Evolutionary conservation across 2,888 invertebrate genomes (phyloP).

Genomic region (Hoplodrina blanda): DNA sequence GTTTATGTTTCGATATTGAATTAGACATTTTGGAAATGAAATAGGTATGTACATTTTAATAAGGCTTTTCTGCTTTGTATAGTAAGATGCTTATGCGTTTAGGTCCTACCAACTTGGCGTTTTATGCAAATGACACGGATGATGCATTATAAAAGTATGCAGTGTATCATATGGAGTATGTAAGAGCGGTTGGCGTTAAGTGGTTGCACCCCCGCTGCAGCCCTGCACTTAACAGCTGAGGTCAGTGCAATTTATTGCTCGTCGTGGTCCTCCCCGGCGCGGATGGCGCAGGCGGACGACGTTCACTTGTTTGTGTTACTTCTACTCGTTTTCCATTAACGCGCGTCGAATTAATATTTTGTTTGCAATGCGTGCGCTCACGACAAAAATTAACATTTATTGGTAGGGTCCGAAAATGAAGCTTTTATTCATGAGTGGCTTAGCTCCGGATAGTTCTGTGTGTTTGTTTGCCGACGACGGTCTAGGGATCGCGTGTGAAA

Average conservation of each 20-base stretch:
- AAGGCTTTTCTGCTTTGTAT: not conserved
- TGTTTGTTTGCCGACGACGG: slow-evolving; percentile 87
- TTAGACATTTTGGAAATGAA: slow-evolving; percentile 33
- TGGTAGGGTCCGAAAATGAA: slow-evolving; percentile 87
- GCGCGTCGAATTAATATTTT: slow-evolving; percentile 89
- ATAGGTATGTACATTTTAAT: not conserved
- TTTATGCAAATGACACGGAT: slow-evolving; percentile 49
- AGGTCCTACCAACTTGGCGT: slow-evolving; percentile 4
- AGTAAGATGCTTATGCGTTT: not conserved
- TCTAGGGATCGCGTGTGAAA: slow-evolving; percentile 89
- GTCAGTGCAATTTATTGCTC: slow-evolving; percentile 86
- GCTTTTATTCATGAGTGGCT: slow-evolving; percentile 90
- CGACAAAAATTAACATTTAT: slow-evolving; percentile 90
- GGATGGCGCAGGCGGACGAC: slow-evolving; percentile 64
- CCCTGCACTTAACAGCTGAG: slow-evolving; percentile 72
- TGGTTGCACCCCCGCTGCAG: slow-evolving; percentile 60
- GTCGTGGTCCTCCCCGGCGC: slow-evolving; percentile 67
- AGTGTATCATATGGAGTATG: slow-evolving; percentile 53
- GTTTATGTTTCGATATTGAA: slow-evolving; percentile 60
- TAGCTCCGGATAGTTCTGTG: slow-evolving; percentile 87
- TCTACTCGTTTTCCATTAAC: slow-evolving; percentile 90
- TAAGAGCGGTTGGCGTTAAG: slow-evolving; percentile 57
- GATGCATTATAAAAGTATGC: slow-evolving; percentile 53
- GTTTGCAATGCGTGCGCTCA: slow-evolving; percentile 88
- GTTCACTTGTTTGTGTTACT: slow-evolving; percentile 87